These are phyloP conservation scores for Aphrophora alni DNA, from an alignment of 2,888 invertebrate species.

Conservation along the genomic window DNA sequence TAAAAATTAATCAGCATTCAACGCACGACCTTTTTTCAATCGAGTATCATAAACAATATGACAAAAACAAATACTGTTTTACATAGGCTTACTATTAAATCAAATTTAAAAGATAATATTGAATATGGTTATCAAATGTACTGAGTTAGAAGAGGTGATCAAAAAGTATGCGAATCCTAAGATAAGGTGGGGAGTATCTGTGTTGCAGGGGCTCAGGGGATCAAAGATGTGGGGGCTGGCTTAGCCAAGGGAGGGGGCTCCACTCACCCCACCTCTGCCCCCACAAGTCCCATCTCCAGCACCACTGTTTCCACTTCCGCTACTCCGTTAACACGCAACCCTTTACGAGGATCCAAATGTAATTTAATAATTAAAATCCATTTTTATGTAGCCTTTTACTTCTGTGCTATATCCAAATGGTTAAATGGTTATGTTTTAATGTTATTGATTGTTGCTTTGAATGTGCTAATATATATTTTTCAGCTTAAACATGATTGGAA, in stretches of 20 bases:
- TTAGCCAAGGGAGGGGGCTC: conserved; percentile 4
- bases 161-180: neutral
- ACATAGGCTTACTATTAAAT: too few species aligned
- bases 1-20: too few species aligned
- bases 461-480: too few species aligned
- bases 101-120: too few species aligned
- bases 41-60: too few species aligned
- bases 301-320: conserved; percentile 46
- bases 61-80: too few species aligned
- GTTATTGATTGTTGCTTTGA: too few species aligned
- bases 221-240: conserved; percentile 64
- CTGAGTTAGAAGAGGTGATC: neutral
- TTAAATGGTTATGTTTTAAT: neutral
- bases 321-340: conserved; percentile 65
- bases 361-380: conserved; percentile 56
- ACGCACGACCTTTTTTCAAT: too few species aligned
- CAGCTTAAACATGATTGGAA: too few species aligned
- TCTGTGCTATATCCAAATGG: neutral
- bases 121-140: neutral
- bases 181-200: conserved; percentile 52
- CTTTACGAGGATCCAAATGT: conserved; percentile 84
- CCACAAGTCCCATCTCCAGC: conserved; percentile 58
- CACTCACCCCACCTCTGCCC: conserved; percentile 56
- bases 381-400: neutral
- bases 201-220: conserved; percentile 63